Base-by-base conservation (phyloP, 2,113 vertebrate species). In the Brachyhypopomus gauderio region DNA sequence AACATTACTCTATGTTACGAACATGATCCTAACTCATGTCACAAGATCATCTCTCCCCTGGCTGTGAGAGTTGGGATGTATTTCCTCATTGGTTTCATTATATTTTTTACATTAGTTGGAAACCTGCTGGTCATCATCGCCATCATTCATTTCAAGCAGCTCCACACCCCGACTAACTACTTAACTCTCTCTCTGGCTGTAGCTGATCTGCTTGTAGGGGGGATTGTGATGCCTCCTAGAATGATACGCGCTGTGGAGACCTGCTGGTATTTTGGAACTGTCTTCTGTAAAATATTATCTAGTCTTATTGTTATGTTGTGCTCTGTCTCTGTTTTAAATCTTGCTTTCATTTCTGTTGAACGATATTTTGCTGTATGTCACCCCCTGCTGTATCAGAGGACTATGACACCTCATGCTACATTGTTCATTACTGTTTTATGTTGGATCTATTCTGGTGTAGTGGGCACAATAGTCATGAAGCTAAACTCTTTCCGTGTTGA, bases 161-260 rank as follows among this genome's bases (percentile, higher is more conserved):
- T 96, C 45, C 95, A 94, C 23, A 93, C 91, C 0, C 92, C 94
- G n/a, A 94, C 94, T 1, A 96, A 96, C 79, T 94, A 92, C 86
- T 87, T 96, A 76, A 89, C 94, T 62, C 91, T 94, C 84, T 96
- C 95, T 12, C 91, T 95, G 93, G 92, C 95, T 55, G 88, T 86
- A 0, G 91, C 88, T 23, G 94, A 95, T 85, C 91, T 95, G 60
- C 88, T 95, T 6, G 81, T 96, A 72, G 94, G 93, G 52, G 88
- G 88, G 60, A 56, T 94, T 14, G 80, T 95, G 78, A 95, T 96
- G 94, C 94, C 95, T 20, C 94, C 90, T 17, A 95, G 94, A 62
- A 94, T 95, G 94, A 88, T 95, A 45, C 91, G 93, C 67, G 94
- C 94, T 1, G 87, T 93, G 48, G 95, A 96, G 69, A 87, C 89